Evolutionary conservation across 1,140 invertebrate species (phyloP).

Genomic region (Apocrypta bakeri): DNA sequence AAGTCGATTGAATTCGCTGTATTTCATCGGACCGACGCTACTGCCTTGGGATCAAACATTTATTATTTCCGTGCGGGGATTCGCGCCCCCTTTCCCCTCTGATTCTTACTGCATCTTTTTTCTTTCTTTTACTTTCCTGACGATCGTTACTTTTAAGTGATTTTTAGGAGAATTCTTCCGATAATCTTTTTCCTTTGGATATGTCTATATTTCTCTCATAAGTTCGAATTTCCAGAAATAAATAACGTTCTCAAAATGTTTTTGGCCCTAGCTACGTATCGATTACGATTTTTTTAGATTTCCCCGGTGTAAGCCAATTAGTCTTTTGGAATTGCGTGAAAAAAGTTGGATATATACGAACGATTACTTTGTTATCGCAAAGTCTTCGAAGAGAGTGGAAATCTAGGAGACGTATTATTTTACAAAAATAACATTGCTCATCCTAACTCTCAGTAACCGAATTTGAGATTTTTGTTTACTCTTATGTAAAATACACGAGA

Average conservation of each 20-base stretch:
- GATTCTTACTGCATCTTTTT: background rate
- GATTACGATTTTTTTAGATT: background rate
- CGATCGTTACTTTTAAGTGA: background rate
- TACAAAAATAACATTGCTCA: slow-evolving; percentile 45
- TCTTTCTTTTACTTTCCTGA: background rate
- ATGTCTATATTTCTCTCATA: background rate
- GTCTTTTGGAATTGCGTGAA: background rate
- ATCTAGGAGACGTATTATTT: slow-evolving; percentile 25
- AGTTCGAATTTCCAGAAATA: background rate
- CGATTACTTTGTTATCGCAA: background rate
- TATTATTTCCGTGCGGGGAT: slow-evolving; percentile 21
- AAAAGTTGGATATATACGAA: background rate
- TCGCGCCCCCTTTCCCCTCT: no score
- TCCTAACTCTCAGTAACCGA: background rate
- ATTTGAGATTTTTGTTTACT: slow-evolving; percentile 32
- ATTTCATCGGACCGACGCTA: slow-evolving; percentile 9
- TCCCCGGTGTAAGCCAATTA: background rate
- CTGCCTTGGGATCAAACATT: slow-evolving; percentile 12
- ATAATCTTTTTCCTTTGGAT: no score
- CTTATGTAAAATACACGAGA: slow-evolving; percentile 41
- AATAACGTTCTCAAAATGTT: no score
- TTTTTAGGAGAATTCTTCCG: background rate
- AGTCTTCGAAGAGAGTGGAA: slow-evolving; percentile 21
- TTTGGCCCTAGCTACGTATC: background rate
- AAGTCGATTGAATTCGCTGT: slow-evolving; percentile 48